A percentile compares a stretch with the other conserved stretches of the same genome.
phyloP scores from a whole-genome alignment of 1,140 invertebrate species.

The Venturia canescens region DNA sequence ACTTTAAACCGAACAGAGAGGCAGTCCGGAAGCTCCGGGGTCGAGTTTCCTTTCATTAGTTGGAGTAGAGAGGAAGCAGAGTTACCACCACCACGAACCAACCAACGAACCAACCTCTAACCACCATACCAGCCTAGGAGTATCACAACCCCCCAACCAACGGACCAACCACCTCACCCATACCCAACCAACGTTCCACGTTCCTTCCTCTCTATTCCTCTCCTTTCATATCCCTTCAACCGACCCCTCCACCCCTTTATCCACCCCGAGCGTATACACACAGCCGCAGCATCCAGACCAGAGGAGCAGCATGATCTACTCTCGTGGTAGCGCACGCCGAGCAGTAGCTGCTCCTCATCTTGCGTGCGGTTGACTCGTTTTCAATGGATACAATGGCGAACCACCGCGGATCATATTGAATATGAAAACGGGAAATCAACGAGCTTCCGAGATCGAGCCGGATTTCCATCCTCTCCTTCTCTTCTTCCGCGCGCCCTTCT shows the following conservation, averaged over 20 bases:
- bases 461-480: constrained; percentile 48
- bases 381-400: constrained; percentile 77
- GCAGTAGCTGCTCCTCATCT: constrained; percentile 67
- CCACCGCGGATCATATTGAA: constrained; percentile 74
- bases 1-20: constrained; percentile 67
- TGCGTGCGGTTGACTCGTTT: constrained; percentile 77
- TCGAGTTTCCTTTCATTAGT: constrained; percentile 77
- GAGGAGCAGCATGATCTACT: constrained; percentile 66
- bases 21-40: constrained; percentile 64
- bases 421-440: constrained; percentile 77
- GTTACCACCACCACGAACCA: constrained; percentile 58
- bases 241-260: not conserved
- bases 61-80: constrained; percentile 72
- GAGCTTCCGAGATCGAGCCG: constrained; percentile 63
- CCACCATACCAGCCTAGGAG: constrained; percentile 54
- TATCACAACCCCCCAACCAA: constrained; percentile 61
- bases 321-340: constrained; percentile 62
- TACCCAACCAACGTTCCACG: constrained; percentile 43
- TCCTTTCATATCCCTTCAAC: not conserved
- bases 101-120: constrained; percentile 65
- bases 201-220: constrained; percentile 12
- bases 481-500: constrained; percentile 31
- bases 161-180: constrained; percentile 70
- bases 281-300: constrained; percentile 39
- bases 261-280: constrained; percentile 35